Percentiles rank a stretch among this genome's conserved stretches.
Conservation (phyloP, 2,888 invertebrate genomes). For the Thera britannica region DNA sequence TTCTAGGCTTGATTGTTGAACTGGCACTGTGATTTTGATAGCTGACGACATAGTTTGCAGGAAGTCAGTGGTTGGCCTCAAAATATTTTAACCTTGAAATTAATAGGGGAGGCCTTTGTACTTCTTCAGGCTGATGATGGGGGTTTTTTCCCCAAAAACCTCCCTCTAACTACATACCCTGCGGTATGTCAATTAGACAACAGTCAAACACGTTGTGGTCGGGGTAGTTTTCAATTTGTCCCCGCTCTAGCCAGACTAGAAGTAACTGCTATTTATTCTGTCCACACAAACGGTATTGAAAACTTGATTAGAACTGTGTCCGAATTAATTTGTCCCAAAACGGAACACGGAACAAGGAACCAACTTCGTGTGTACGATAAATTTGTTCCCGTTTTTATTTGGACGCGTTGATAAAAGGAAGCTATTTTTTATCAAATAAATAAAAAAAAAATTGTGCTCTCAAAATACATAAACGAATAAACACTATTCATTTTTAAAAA, state of each 20-base stretch:
- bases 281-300: not conserved
- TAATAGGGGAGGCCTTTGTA: too few relatives aligned
- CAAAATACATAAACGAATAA: too few relatives aligned
- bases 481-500: too few relatives aligned
- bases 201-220: not conserved
- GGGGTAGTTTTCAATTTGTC: constrained; percentile 1
- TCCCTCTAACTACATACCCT: not conserved
- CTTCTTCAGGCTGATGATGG: not conserved
- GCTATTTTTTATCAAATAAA: too few relatives aligned
- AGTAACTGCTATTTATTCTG: constrained; percentile 1
- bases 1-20: too few relatives aligned
- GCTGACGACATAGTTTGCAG: too few relatives aligned
- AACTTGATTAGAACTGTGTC: constrained; percentile 2
- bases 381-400: not conserved
- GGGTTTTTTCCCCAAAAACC: not conserved
- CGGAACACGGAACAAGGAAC: not conserved
- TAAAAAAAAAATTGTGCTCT: too few relatives aligned
- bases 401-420: too few relatives aligned
- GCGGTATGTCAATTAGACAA: not conserved
- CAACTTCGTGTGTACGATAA: constrained; percentile 1
- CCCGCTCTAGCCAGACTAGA: not conserved
- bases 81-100: too few relatives aligned
- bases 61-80: too few relatives aligned
- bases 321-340: constrained; percentile 2
- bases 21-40: too few relatives aligned